Evolutionary conservation across 92 coral and sea anemone genomes (phyloP).

Genomic region (Pocillopora meandrina): DNA sequence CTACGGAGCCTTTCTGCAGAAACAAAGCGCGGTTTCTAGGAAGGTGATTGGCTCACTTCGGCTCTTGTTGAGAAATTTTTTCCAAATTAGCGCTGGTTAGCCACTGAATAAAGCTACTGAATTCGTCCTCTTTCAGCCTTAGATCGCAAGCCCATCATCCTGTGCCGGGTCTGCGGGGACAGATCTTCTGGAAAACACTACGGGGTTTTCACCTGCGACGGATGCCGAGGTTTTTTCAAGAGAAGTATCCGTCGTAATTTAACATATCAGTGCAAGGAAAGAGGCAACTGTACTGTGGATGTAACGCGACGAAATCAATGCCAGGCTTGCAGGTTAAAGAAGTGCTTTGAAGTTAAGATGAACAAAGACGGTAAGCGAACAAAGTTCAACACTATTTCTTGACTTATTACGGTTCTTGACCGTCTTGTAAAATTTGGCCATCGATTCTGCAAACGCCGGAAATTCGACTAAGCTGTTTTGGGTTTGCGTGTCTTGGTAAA

Average conservation of each 20-base stretch:
- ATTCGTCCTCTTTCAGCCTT: background rate
- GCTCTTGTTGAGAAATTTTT: background rate
- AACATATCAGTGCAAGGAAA: conserved; percentile 91
- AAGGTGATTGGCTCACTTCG: conserved; percentile 31
- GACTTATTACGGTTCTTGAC: background rate
- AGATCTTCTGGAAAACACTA: conserved; percentile 99
- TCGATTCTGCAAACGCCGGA: too few species aligned
- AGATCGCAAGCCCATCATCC: conserved; percentile 91
- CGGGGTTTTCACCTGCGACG: conserved; percentile 98
- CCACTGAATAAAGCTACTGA: background rate
- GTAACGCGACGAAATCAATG: conserved; percentile 96
- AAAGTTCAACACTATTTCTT: background rate
- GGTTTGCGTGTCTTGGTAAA: background rate
- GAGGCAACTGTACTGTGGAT: conserved; percentile 90
- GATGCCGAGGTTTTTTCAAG: conserved; percentile 97
- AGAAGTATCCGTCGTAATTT: conserved; percentile 85
- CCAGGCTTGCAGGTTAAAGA: conserved; percentile 95
- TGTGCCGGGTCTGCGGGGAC: conserved; percentile 96
- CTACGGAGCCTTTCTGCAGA: background rate
- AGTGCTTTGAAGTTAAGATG: conserved; percentile 93
- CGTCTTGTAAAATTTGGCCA: background rate
- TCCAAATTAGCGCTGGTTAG: background rate
- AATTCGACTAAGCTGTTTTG: too few species aligned
- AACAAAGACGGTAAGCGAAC: conserved; percentile 88
- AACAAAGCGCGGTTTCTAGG: background rate